Percentiles rank a stretch among this genome's conserved stretches.
phyloP scores from a whole-genome alignment of 2,888 invertebrate genomes.

The Candidula unifasciata region DNA sequence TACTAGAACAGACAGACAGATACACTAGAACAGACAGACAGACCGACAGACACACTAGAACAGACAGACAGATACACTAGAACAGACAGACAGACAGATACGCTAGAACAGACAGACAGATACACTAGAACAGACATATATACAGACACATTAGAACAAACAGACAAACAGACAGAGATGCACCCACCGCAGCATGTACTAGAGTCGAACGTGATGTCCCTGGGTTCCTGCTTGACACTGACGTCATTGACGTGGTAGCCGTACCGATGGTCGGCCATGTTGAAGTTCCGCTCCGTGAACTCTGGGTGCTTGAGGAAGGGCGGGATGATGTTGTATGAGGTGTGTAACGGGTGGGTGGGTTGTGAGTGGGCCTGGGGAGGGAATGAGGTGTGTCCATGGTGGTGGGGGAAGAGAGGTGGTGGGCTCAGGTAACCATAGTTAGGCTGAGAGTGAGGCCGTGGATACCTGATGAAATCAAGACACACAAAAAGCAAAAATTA shows the following conservation, averaged over 20 bases:
- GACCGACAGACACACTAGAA: not conserved
- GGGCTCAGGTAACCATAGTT: conserved; percentile 57
- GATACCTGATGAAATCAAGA: not conserved
- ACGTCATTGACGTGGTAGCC: conserved; percentile 54
- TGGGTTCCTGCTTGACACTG: conserved; percentile 68
- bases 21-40: not conserved
- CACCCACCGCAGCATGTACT: conserved; percentile 56
- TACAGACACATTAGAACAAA: not conserved
- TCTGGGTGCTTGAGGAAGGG: conserved; percentile 38
- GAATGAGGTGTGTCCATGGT: conserved; percentile 30
- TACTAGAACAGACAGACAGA: not conserved
- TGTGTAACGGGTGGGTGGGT: conserved; percentile 12
- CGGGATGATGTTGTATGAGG: conserved; percentile 40
- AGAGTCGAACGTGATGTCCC: conserved; percentile 65
- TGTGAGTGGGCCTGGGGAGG: conserved; percentile 46
- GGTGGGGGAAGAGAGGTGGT: conserved; percentile 53
- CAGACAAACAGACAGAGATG: not conserved
- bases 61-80: not conserved
- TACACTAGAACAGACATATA: not conserved
- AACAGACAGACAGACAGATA: not conserved
- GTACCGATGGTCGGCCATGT: conserved; percentile 27
- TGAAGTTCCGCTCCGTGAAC: conserved; percentile 14
- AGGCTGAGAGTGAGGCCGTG: conserved; percentile 53
- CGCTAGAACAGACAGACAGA: not conserved
- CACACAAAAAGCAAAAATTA: not conserved